Conservation (phyloP, 92 coral and sea anemone genomes). For the Porites rus region DNA sequence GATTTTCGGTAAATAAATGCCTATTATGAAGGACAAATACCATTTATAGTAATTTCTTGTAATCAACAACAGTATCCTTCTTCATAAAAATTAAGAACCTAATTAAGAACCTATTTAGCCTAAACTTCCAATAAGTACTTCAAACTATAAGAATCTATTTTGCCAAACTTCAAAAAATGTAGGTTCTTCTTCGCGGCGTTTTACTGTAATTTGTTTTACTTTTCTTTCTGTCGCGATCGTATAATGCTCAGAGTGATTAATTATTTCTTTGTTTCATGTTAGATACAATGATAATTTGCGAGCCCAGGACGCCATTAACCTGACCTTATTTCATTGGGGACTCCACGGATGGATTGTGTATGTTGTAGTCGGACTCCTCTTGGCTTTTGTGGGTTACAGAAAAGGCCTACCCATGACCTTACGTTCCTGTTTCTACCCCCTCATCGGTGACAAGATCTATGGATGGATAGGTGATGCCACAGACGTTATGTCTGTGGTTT, state of each 20-base stretch:
- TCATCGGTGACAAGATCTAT: conserved; percentile 81
- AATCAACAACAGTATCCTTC: too few relatives aligned
- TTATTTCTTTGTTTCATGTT: neutral
- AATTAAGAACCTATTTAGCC: too few relatives aligned
- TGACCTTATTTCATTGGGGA: conserved; percentile 93
- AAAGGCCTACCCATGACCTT: conserved; percentile 91
- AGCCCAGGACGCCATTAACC: conserved; percentile 86
- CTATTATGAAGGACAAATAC: too few relatives aligned
- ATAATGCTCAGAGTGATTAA: too few relatives aligned
- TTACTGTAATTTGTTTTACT: too few relatives aligned
- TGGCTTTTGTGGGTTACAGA: conserved; percentile 77
- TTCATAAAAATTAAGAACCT: too few relatives aligned
- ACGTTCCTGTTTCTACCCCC: conserved; percentile 89
- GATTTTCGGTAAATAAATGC: too few relatives aligned
- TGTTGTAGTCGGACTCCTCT: conserved; percentile 79
- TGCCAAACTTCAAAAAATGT: too few relatives aligned
- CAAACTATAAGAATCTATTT: too few relatives aligned
- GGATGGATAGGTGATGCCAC: conserved; percentile 82
- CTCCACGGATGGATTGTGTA: conserved; percentile 93
- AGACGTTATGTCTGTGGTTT: conserved; percentile 81
- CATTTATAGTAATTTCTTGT: too few relatives aligned
- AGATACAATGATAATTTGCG: conserved; percentile 82
- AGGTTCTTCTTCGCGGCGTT: too few relatives aligned
- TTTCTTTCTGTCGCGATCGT: neutral
- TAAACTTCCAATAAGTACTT: too few relatives aligned